These are phyloP conservation scores for Andricus grossulariae DNA, from an alignment of 1,140 invertebrate species.

Conservation along the genomic window DNA sequence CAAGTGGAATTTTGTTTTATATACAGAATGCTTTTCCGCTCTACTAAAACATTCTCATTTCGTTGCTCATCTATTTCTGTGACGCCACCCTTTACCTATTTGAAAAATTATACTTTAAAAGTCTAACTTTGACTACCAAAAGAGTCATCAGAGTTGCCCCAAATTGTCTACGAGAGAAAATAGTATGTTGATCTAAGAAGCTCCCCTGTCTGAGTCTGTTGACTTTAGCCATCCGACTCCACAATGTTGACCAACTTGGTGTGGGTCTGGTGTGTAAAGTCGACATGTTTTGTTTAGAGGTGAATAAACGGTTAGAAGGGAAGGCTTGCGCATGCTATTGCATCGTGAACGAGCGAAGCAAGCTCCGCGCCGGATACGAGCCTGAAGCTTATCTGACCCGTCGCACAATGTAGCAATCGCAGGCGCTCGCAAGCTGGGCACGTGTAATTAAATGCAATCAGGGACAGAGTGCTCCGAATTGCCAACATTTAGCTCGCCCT, in stretches of 20 bases:
- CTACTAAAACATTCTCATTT: too few species aligned
- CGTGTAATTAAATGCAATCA: constrained; percentile 74
- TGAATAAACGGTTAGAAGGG: neutral
- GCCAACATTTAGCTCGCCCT: constrained; percentile 67
- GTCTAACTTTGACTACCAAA: too few species aligned
- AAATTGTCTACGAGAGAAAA: too few species aligned
- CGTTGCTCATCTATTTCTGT: too few species aligned
- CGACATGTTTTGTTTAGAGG: neutral
- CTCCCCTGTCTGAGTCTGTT: neutral
- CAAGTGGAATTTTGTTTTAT: too few species aligned
- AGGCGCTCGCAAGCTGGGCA: constrained; percentile 57
- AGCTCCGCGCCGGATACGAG: neutral
- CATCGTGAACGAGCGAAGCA: neutral
- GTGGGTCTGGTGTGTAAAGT: neutral
- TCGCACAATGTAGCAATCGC: constrained; percentile 68
- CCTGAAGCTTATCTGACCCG: constrained; percentile 52
- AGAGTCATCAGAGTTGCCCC: too few species aligned
- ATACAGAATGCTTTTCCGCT: too few species aligned
- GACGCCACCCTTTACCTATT: too few species aligned
- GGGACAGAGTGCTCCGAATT: constrained; percentile 69
- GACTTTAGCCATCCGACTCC: neutral
- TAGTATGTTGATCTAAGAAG: neutral
- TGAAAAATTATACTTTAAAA: too few species aligned
- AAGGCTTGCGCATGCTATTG: neutral
- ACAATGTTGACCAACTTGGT: neutral